Conservation (phyloP, 92 coral and sea anemone species). For the Parazoanthus atlanticus region DNA sequence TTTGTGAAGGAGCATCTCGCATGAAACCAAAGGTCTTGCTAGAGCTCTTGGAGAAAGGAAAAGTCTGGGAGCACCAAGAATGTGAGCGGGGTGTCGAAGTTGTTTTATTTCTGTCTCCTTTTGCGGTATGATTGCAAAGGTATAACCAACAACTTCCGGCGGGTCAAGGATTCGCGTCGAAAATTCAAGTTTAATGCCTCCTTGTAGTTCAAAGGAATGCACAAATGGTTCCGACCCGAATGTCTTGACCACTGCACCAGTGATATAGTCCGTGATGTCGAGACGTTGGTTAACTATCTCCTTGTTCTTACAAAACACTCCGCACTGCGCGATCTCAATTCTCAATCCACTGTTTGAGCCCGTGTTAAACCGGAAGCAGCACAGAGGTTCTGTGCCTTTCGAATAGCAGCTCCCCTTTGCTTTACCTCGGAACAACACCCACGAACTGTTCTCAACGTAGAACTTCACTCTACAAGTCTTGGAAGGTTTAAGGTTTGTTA, state of each 20-base stretch:
- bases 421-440: slow-evolving; percentile 18
- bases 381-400: slow-evolving; percentile 15
- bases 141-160: slow-evolving; percentile 27
- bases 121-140: background rate
- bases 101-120: slow-evolving; percentile 2
- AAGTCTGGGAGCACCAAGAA: slow-evolving; percentile 31
- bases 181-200: slow-evolving; percentile 14
- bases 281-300: slow-evolving; percentile 1
- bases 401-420: slow-evolving; percentile 15
- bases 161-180: slow-evolving; percentile 30
- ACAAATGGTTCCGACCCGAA: slow-evolving; percentile 19
- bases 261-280: slow-evolving; percentile 15
- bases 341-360: slow-evolving; percentile 14
- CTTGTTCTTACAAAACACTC: background rate
- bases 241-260: background rate
- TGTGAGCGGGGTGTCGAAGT: slow-evolving; percentile 23
- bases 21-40: slow-evolving; percentile 11
- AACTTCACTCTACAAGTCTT: slow-evolving; percentile 23
- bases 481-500: slow-evolving; percentile 25
- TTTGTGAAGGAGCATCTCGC: slow-evolving; percentile 38
- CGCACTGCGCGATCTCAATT: slow-evolving; percentile 25
- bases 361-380: slow-evolving; percentile 28
- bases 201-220: slow-evolving; percentile 29
- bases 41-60: slow-evolving; percentile 7
- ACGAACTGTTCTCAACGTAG: slow-evolving; percentile 28